Percentiles rank a stretch among this genome's conserved stretches.
These are phyloP conservation scores for Cheilosia pagana DNA, from an alignment of 2,888 invertebrate species.

Conservation along the genomic window DNA sequence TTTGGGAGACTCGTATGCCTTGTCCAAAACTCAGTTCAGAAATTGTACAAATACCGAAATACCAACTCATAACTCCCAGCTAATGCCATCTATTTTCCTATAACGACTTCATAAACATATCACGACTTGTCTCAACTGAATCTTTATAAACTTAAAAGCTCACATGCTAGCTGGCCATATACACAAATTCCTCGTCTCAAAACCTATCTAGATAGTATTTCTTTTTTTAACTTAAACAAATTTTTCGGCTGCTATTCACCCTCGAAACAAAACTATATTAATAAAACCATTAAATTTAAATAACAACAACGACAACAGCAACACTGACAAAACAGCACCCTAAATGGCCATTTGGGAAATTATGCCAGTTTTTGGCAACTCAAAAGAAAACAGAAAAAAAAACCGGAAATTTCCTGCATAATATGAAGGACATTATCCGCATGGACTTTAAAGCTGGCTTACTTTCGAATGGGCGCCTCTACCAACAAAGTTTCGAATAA, in stretches of 20 bases:
- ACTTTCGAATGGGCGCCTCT: not conserved
- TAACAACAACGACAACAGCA: conserved; percentile 27
- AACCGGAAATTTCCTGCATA: conserved; percentile 28
- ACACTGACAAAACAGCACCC: conserved; percentile 27
- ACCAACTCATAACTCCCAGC: not conserved
- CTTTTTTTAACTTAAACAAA: not conserved
- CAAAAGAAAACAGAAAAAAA: not conserved
- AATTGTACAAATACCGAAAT: no score
- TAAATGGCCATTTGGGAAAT: conserved; percentile 52
- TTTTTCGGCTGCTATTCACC: not conserved
- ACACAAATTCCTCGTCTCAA: not conserved
- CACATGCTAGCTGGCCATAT: conserved; percentile 4
- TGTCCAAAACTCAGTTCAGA: no score
- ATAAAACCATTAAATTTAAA: conserved; percentile 51
- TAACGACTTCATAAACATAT: not conserved
- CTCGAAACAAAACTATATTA: conserved; percentile 1
- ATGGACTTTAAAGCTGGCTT: conserved; percentile 43
- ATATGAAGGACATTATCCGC: conserved; percentile 54
- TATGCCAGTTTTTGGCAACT: conserved; percentile 63
- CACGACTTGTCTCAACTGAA: not conserved
- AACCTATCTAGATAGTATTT: conserved; percentile 6
- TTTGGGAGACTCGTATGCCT: no score
- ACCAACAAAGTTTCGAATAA: conserved; percentile 7
- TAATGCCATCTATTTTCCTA: not conserved
- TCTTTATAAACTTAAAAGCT: not conserved